Base-by-base conservation (phyloP, 2,888 invertebrate genomes). In the Eulithis prunata region DNA sequence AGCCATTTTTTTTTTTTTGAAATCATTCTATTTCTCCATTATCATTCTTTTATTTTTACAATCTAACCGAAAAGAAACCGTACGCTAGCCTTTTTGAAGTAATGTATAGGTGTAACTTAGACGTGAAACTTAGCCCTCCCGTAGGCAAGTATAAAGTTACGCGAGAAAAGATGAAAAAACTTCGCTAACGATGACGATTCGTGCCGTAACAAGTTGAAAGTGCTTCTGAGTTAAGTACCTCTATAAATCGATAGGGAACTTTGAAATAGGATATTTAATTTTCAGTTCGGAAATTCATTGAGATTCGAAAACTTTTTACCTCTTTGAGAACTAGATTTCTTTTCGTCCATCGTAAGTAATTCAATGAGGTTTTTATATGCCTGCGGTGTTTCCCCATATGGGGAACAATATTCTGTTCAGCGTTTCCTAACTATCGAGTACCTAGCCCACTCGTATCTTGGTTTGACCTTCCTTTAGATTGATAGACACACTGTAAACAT, bases 171-270 rank as follows among this genome's bases (percentile, higher is more conserved):
- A 64, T 64, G 64, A 64, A 64, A 68, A 67, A 68, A 68, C 64
- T 68, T 68, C 43, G 63, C 64, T 64, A 64, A 68, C 61, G 61
- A 68, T 68, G 68, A 68, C 64, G 36, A 64, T 64, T 57, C 60
- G 49, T 61, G 58, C 61, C 54, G 61, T 68, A 61, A 62, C 61
- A 64, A 64, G 57, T 68, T 64, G 41, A 54, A 57, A 68, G 64
- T 68, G 55, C 68, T 64, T 57, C 45, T 62, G 58, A 58, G 61
- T 58, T 64, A n/a, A n/a, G n/a, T n/a, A 60, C 67, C 60, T 68
- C 49, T 64, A 57, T 64, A 64, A 54, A 67, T 64, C 54, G 54
- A 58, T 64, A 51, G 38, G 47, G 12, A 64, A 47, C 45, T 68
- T 68, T 28, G 64, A 61, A 55, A 64, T 32, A 41, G 32, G 60